phyloP scores from a whole-genome alignment of 2,113 vertebrate species.

The Tragelaphus imberbis region DNA sequence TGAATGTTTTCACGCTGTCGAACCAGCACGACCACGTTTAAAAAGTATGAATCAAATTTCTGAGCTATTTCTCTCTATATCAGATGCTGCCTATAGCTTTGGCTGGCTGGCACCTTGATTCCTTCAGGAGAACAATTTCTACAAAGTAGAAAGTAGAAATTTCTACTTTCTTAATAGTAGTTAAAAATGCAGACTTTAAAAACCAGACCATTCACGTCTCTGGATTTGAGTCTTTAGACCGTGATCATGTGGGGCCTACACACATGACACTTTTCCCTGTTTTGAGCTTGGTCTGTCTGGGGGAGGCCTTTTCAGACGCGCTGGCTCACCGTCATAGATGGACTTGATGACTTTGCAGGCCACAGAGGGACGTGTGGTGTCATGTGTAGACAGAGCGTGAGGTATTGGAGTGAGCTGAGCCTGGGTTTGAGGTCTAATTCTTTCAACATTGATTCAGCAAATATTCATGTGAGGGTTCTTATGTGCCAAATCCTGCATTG shows the following conservation, averaged over 20 bases:
- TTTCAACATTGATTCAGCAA: constrained; percentile 42
- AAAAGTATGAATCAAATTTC: background rate
- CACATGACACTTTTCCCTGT: background rate
- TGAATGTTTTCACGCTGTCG: background rate
- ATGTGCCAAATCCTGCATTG: background rate
- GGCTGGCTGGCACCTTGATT: constrained; percentile 35
- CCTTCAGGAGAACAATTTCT: constrained; percentile 56
- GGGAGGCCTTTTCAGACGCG: background rate
- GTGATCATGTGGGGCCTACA: constrained; percentile 9
- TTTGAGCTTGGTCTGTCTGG: background rate
- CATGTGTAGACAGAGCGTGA: background rate
- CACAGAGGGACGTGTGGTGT: constrained; percentile 7
- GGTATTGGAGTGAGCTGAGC: background rate
- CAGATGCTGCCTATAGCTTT: constrained; percentile 45
- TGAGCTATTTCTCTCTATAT: background rate
- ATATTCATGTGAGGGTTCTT: constrained; percentile 3
- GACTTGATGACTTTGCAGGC: background rate
- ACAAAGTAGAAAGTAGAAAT: constrained; percentile 8
- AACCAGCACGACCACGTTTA: background rate
- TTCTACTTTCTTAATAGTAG: background rate
- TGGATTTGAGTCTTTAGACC: constrained; percentile 33
- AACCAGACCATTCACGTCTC: constrained; percentile 5
- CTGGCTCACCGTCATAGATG: background rate
- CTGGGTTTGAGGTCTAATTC: constrained; percentile 51
- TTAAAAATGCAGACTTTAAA: constrained; percentile 38